Base-by-base conservation (phyloP, 2,797 vertebrate genomes). In the Oreochromis grahami region DNA sequence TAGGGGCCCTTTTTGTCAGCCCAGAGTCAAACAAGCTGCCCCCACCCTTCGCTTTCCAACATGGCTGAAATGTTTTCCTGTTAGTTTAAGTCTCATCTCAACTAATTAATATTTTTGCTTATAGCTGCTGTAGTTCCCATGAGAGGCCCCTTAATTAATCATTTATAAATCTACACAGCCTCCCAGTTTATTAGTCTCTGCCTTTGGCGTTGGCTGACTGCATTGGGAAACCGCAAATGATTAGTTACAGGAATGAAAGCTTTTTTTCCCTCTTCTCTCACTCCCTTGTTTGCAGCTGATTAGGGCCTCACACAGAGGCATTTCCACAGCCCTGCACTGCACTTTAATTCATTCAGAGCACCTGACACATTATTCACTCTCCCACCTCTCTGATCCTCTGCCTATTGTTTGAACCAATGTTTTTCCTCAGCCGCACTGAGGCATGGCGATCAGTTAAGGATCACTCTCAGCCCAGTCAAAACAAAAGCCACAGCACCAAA, bases 21-120 rank as follows among this genome's bases (percentile, higher is more conserved):
- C 60, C 85, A 76, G 89, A 92, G 93, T 94, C 90, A 92, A 91
- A 92, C 90, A 92, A 87, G 85, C 91, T 84, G 86, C 91, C 89
- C 93, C 92, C 91, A 63, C 93, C 88, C 58, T 81, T 55, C 79
- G 80, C 93, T 95, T 95, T 95, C 87, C 88, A 94, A 92, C 94
- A 91, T 89, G 91, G 94, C 89, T 94, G 90, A 89, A 93, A 93
- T 96, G 95, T 96, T 96, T 97, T 96, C 93, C 95, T 96, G 95
- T 96, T 96, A 96, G 97, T 96, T 97, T 96, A 96, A 97, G 96
- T 96, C 95, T 97, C 95, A 94, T 96, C 95, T 96, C 92, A 94
- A 94, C 96, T 96, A 97, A 97, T 97, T 96, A 96, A 96, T 97
- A 96, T 96, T 97, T 97, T 96, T 96, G 95, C 96, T 96, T 97